Percentiles rank a stretch among this genome's conserved stretches.
phyloP scores from a whole-genome alignment of 1,140 invertebrate species.

The Bilobella aurantiaca region DNA sequence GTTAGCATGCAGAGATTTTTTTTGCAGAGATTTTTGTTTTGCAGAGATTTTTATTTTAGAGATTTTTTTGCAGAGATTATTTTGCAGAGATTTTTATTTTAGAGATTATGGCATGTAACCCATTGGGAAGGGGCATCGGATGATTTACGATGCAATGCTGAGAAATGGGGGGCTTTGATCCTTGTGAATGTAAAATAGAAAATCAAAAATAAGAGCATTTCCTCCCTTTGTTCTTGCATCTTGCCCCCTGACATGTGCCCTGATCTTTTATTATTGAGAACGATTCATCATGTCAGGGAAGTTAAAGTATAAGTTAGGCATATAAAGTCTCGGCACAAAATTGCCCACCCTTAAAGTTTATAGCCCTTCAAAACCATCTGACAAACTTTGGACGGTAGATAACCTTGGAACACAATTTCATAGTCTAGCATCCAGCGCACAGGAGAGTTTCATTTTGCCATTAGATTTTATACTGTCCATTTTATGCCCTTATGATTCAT shows the following conservation, averaged over 20 bases:
- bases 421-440: neutral
- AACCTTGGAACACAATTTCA: neutral
- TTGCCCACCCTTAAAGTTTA: conserved; percentile 17
- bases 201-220: conserved; percentile 23
- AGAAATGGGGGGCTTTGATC: neutral
- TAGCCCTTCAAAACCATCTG: conserved; percentile 27
- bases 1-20: no score
- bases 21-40: no score
- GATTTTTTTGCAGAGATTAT: no score
- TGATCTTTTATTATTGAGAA: neutral
- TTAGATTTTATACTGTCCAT: neutral
- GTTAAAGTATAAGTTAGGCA: neutral
- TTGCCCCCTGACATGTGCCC: neutral
- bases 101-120: neutral
- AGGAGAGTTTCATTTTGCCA: neutral
- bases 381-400: neutral
- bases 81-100: no score
- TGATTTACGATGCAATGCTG: neutral
- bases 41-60: no score
- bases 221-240: conserved; percentile 18
- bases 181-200: conserved; percentile 14
- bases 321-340: neutral
- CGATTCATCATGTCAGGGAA: conserved; percentile 24
- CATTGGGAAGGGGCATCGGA: neutral
- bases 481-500: neutral